These are phyloP conservation scores for Capra hircus DNA, from an alignment of 2,113 vertebrate species.

Conservation along the genomic window DNA sequence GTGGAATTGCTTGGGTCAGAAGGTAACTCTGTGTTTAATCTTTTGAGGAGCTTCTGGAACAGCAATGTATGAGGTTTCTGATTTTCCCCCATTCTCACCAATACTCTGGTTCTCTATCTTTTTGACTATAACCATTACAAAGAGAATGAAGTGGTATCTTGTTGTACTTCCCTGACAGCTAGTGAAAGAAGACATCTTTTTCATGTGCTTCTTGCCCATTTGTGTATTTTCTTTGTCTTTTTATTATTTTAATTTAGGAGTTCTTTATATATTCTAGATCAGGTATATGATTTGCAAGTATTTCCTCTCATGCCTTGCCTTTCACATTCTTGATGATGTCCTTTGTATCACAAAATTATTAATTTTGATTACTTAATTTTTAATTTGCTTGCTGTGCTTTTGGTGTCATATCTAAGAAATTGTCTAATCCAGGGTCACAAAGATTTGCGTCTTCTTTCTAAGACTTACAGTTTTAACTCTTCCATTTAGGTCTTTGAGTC, in stretches of 20 bases:
- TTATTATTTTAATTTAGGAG: not conserved
- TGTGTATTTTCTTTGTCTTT: not conserved
- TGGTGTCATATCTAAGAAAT: not conserved
- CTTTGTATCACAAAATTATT: not conserved
- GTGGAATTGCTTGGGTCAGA: not conserved
- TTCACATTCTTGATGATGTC: not conserved
- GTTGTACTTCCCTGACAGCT: no score
- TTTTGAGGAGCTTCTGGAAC: fast-evolving
- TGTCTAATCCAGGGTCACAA: not conserved
- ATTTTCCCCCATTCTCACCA: not conserved
- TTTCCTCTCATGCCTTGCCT: not conserved
- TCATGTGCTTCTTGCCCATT: not conserved
- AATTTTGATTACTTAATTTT: not conserved
- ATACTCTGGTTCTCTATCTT: not conserved
- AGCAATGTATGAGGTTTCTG: not conserved
- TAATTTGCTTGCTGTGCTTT: not conserved
- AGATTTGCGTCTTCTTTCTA: not conserved
- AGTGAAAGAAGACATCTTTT: fast-evolving
- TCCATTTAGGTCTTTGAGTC: no score
- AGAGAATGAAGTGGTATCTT: not conserved
- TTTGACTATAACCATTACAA: not conserved
- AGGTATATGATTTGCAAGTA: not conserved
- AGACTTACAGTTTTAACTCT: not conserved
- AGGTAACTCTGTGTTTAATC: no score
- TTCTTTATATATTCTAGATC: not conserved